Evolutionary conservation across 1,140 invertebrate genomes (phyloP).

Genomic region (Panagrolaimus sp.): DNA sequence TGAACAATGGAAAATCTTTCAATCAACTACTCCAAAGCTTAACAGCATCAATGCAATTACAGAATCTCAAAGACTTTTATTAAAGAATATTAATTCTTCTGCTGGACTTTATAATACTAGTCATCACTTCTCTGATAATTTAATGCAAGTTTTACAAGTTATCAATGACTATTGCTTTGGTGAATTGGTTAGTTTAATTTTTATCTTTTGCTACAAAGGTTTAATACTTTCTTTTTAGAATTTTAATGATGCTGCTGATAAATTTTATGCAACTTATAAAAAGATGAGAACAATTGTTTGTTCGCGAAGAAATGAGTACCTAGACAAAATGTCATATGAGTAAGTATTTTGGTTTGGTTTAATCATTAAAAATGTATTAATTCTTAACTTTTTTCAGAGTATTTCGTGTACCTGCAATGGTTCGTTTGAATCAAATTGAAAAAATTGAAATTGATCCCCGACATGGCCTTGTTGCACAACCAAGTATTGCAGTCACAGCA

Average conservation of each 20-base stretch:
- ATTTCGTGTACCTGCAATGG: not conserved
- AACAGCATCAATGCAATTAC: not conserved
- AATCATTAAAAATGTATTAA: no score
- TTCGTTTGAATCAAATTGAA: not conserved
- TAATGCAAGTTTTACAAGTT: not conserved
- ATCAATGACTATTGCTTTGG: not conserved
- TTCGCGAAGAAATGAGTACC: not conserved
- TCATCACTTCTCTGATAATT: not conserved
- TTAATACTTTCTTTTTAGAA: conserved; percentile 1
- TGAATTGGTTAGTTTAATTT: conserved; percentile 8
- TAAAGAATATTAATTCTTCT: not conserved
- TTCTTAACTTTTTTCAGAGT: not conserved
- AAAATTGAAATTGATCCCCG: not conserved
- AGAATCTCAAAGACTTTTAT: not conserved
- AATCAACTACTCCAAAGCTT: not conserved
- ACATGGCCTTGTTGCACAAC: not conserved
- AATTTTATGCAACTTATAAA: not conserved
- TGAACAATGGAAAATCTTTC: not conserved
- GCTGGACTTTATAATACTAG: not conserved
- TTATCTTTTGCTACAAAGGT: not conserved
- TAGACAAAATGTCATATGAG: not conserved
- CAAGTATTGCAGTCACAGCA: not conserved
- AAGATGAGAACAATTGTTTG: not conserved
- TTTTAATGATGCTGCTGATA: conserved; percentile 4
- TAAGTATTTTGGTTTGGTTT: no score